Conservation (phyloP, 2,797 vertebrate genomes). For the Xiphophorus birchmanni region DNA sequence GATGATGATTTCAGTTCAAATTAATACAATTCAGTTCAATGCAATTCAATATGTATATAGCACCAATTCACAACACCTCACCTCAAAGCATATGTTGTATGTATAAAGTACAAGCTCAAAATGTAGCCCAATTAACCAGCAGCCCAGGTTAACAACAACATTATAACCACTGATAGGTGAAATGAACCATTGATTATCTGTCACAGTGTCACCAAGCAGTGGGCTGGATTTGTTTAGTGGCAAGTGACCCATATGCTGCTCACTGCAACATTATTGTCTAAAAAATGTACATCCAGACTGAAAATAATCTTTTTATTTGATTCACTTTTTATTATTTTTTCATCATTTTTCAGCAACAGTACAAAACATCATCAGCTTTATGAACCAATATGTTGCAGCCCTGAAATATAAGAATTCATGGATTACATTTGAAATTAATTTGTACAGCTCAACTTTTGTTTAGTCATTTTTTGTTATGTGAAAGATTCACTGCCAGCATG, state of each 20-base stretch:
- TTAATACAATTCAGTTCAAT: too few species aligned
- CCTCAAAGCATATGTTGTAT: not conserved
- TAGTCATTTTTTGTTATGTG: not conserved
- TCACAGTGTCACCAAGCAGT: too few species aligned
- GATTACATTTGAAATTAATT: not conserved
- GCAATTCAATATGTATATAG: too few species aligned
- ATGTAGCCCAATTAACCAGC: too few species aligned
- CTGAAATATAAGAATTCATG: not conserved
- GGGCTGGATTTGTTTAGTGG: too few species aligned
- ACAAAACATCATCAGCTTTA: not conserved
- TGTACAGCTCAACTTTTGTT: not conserved
- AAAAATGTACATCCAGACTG: not conserved
- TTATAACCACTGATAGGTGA: too few species aligned
- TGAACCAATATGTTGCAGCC: not conserved
- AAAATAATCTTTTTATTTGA: not conserved
- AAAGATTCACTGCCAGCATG: not conserved
- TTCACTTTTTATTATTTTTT: too few species aligned
- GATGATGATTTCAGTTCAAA: too few species aligned
- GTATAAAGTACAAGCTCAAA: not conserved
- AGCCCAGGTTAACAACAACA: too few species aligned
- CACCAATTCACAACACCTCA: not conserved
- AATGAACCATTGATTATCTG: too few species aligned
- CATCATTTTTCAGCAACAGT: not conserved
- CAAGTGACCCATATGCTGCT: too few species aligned
- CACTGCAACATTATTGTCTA: not conserved